Evolutionary conservation across 2,888 invertebrate species (phyloP), one percentile per base, ranked within the genome.

Genomic region (Erynnis tages): DNA sequence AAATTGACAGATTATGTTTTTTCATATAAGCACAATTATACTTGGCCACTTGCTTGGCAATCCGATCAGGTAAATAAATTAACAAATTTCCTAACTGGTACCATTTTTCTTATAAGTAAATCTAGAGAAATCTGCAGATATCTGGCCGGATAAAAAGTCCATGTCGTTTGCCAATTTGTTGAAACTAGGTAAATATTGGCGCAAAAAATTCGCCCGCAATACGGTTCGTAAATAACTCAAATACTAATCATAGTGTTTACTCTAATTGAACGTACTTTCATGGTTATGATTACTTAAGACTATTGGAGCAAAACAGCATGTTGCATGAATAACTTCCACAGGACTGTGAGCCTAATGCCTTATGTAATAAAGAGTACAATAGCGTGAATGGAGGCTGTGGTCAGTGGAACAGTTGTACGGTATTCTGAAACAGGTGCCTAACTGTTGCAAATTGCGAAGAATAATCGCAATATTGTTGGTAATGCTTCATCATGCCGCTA

Each of bases 191-290:
- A 23, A 10, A 11, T 5, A 19, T 19, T 14, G 21, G 8, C 7
- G 6, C 17, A 35, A 45, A 46, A 32, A 44, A 17, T 17, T 1
- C 3, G 13, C 4, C 38, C 21, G 29, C 30, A 40, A 35, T 43
- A 29, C 50, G 27, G 41, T 43, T 29, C 41, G 19, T 27, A 43
- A 41, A 34, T 49, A 41, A 29, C 37, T 47, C 25, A 37, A 43
- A 50, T 21, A 35, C 50, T 35, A 35, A 50, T 50, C 21, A 50
- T 35, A 50, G 48, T 59, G 53, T 58, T 61, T 59, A 60, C 47
- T 58, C 58, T 56, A 63, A 65, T 61, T 62, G 59, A 57, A 53
- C 55, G 55, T 56, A 57, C 54, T 61, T 65, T 58, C 60, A 61
- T 62, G 59, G 62, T 61, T 59, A 61, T 60, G 59, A 60, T 65